Base-by-base conservation (phyloP, 2,113 vertebrate genomes). In the Sturnira hondurensis region DNA sequence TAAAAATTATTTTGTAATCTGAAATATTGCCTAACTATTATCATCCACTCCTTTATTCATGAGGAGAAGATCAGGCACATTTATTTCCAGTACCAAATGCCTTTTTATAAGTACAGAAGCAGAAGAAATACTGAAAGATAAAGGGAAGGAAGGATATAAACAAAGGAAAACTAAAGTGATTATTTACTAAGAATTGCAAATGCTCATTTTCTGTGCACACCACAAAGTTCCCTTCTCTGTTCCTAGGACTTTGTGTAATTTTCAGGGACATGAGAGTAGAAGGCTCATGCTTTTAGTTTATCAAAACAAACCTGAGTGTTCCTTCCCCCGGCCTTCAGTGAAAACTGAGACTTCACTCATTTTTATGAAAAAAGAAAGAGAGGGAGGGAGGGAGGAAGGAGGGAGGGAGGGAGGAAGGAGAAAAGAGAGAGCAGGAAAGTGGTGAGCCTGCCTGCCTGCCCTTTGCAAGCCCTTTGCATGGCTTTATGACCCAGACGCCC, bases 181-280 rank as follows among this genome's bases (percentile, higher is more conserved):
- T 94, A 83, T 97, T 97, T 96, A 97, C 96, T 93, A 87, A 96
- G 97, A 98, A 95, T 36, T 4, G 61, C 87, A 97, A 90, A 90
- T 67, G 89, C 86, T 98, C 26, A 82, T 92, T 98, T 97, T 93
- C 89, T 91, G 84, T 93, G 92, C 43, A 90, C 24, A 81, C 56
- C 77, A 80, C 95, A 88, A 70, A 93, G 70, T 94, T 98, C 95
- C 87, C 94, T 80, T 68, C 43, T 93, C 87, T 84, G 17, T 43
- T 47, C 90, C 0, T 54, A 28, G 81, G 85, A 86, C 38, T 96
- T 97, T 93, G 77, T 2, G 17, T 91, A 85, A 97, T 95, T 97
- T 87, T 86, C 28, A 68, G 77, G 68, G 85, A 93, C 38, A 1
- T 5, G 38, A 91, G 5, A 58, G 36, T 8, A 83, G 67, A 95